phyloP scores from a whole-genome alignment of 2,113 vertebrate species.

The Festucalex cinctus region DNA sequence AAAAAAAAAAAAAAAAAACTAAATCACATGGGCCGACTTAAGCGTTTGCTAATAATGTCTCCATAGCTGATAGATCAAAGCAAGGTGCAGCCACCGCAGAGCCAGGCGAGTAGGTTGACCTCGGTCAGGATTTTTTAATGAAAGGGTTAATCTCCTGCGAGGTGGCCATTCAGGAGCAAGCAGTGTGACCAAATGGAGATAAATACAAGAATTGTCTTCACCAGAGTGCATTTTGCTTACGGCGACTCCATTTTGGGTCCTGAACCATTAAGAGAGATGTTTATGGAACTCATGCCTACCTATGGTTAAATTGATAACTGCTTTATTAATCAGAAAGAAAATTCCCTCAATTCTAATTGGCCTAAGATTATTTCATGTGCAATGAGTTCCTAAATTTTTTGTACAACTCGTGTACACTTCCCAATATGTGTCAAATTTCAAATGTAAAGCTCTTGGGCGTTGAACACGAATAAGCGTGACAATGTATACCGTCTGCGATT shows the following conservation, averaged over 20 bases:
- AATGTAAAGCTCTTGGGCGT: no score
- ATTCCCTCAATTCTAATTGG: neutral
- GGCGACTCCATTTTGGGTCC: slow-evolving; percentile 68
- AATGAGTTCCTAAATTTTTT: slow-evolving; percentile 15
- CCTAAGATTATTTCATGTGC: slow-evolving; percentile 41
- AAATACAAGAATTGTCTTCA: slow-evolving; percentile 81
- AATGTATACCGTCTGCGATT: no score
- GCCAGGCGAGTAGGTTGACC: slow-evolving; percentile 91
- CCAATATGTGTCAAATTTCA: no score
- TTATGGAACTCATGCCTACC: slow-evolving; percentile 58
- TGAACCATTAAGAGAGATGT: slow-evolving; percentile 9
- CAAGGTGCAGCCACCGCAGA: slow-evolving; percentile 77
- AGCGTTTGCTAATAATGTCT: slow-evolving; percentile 97
- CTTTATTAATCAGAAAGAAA: neutral
- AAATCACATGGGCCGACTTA: slow-evolving; percentile 99
- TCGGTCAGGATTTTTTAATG: slow-evolving; percentile 91
- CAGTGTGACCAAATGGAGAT: slow-evolving; percentile 98
- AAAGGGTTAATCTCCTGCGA: slow-evolving; percentile 99
- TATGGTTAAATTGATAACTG: neutral
- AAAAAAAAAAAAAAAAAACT: slow-evolving; percentile 82
- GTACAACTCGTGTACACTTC: no score
- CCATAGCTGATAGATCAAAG: slow-evolving; percentile 99
- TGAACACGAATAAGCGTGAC: no score
- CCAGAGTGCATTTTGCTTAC: slow-evolving; percentile 79
- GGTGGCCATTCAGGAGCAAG: slow-evolving; percentile 96